Conservation (phyloP, 2,797 vertebrate genomes). For the Heliangelus exortis region DNA sequence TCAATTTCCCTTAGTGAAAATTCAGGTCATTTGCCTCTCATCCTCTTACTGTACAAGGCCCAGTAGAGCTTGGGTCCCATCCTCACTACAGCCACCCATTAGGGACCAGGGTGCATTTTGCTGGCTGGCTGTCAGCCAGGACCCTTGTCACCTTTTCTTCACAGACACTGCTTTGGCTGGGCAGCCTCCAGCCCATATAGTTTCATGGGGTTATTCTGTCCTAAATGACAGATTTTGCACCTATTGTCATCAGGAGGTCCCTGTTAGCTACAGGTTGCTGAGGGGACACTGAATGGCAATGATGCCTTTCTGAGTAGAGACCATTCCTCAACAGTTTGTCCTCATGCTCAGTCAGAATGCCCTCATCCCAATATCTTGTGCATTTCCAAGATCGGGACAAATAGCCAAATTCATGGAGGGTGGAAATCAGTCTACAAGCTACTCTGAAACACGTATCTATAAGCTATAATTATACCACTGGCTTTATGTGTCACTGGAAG, state of each 20-base stretch:
- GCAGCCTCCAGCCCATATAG: neutral
- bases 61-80: neutral
- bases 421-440: neutral
- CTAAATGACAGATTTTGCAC: neutral
- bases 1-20: neutral
- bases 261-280: neutral
- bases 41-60: neutral
- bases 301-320: rapidly evolving
- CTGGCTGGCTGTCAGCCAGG: neutral
- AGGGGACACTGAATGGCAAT: neutral
- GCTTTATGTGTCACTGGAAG: neutral
- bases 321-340: too few relatives aligned
- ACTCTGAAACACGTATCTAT: too few relatives aligned
- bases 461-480: rapidly evolving
- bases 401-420: neutral
- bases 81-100: neutral
- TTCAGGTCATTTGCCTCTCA: neutral
- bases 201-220: neutral
- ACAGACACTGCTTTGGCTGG: rapidly evolving
- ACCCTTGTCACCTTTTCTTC: neutral
- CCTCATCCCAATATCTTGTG: neutral
- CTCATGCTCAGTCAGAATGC: neutral
- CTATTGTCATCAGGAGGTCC: neutral
- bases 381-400: neutral
- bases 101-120: neutral